phyloP scores from a whole-genome alignment of 2,888 invertebrate genomes.

The Notocelia uddmanniana region DNA sequence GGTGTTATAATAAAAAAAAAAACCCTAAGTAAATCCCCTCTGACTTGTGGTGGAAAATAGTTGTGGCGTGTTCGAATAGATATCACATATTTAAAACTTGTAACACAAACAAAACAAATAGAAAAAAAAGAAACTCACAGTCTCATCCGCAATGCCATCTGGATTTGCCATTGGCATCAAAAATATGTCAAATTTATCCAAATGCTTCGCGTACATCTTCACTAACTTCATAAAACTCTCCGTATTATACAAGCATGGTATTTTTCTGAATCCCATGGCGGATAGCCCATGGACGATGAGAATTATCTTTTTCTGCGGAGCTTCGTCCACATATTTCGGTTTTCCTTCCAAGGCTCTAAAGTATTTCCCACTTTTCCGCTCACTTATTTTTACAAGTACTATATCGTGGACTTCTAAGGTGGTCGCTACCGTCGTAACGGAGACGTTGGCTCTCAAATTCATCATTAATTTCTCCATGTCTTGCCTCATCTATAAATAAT shows the following conservation, averaged over 20 bases:
- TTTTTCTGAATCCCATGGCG: slow-evolving; percentile 59
- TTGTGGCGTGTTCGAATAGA: too few relatives aligned
- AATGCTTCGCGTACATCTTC: slow-evolving; percentile 63
- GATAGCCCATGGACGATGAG: slow-evolving; percentile 75
- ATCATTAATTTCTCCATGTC: neutral
- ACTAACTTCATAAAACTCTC: slow-evolving; percentile 56
- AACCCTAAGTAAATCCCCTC: too few relatives aligned
- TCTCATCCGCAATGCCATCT: slow-evolving; percentile 61
- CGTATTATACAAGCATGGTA: slow-evolving; percentile 52
- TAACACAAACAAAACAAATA: neutral
- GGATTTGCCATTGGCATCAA: slow-evolving; percentile 77
- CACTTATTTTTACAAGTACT: slow-evolving; percentile 62
- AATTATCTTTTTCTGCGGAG: slow-evolving; percentile 69
- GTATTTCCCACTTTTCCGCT: slow-evolving; percentile 45
- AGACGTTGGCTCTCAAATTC: neutral
- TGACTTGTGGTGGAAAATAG: too few relatives aligned
- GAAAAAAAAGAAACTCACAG: slow-evolving; percentile 6
- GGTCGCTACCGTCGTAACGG: slow-evolving; percentile 54
- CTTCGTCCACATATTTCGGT: slow-evolving; percentile 66
- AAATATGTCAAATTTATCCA: slow-evolving; percentile 75
- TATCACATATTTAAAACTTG: too few relatives aligned
- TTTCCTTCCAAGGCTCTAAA: slow-evolving; percentile 57
- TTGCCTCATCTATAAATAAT: neutral
- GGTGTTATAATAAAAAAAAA: too few relatives aligned
- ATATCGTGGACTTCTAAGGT: slow-evolving; percentile 73